Evolutionary conservation across 2,113 vertebrate genomes (phyloP), one percentile per base, ranked within the genome.

Genomic region (Bufo bufo): DNA sequence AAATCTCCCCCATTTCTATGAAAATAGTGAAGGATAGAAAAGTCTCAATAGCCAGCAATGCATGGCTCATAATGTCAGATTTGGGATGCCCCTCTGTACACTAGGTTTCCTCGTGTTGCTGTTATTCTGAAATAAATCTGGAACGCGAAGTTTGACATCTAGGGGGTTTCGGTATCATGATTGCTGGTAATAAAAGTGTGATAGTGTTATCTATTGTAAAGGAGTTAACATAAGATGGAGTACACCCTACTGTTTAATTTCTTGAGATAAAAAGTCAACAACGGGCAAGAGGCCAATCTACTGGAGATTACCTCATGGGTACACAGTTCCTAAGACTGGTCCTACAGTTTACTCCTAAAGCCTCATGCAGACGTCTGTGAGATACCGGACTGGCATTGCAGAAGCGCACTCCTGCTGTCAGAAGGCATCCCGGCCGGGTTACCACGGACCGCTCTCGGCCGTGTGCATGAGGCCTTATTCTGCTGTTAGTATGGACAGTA

Each of bases 241-340:
- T 54, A 78, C 77, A 78, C 77, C 77, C 50, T 78, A 54, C 12
- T 78, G 77, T 78, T 78, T 78, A 78, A 56, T 54, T 54, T 56
- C 77, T 11, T 23, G 4, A 78, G 77, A 78, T 78, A 52, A 78
- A 78, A 78, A n/a, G 50, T 78, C 10, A 54, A 56, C 19, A 14
- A 75, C 2, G 72, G 72, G 71, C 45, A 20, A 47, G 72, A 20
- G 49, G 72, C 72, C 72, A 75, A 10, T 50, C 8, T 17, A 49
- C 20, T 11, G 45, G 8, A 0, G 47, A 50, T 75, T 75, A 50
- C 72, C 72, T 75, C 45, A 75, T 50, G 17, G 71, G 43, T 43
- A 71, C 52, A 10, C 14, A 23, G 45, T 71, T 23, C 66, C 12
- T 4, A 69, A 14, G 23, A 45, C 20, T n/a, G 65, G 11, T 3